A percentile compares a stretch with the other conserved stretches of the same genome.
Conservation (phyloP, 2,888 invertebrate genomes). For the Minunthozetes semirufus region DNA sequence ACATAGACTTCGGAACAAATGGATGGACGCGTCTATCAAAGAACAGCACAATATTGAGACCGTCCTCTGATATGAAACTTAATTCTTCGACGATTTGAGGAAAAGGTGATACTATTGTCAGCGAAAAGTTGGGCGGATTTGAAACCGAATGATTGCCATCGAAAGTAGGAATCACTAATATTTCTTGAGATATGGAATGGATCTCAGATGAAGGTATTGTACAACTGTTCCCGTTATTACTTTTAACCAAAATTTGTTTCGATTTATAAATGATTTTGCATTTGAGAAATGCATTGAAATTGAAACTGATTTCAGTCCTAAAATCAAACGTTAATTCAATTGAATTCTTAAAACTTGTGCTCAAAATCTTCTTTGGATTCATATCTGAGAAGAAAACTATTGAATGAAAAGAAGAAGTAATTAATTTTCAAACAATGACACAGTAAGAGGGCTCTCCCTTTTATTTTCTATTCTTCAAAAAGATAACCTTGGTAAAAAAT, state of each 20-base stretch:
- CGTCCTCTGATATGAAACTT: conserved; percentile 10
- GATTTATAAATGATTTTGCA: not conserved
- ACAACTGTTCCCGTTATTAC: not conserved
- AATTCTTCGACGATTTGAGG: not conserved
- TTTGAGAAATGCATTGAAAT: not conserved
- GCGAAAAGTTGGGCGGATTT: not conserved
- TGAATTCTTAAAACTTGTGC: not conserved
- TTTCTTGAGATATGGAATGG: not conserved
- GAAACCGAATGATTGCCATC: not conserved
- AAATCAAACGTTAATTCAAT: not conserved
- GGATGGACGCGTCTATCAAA: not conserved
- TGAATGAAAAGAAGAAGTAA: not conserved
- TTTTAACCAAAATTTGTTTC: not conserved
- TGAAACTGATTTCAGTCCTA: not conserved
- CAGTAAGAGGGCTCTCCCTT: too few species aligned
- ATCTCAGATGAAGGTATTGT: not conserved
- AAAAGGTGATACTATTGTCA: not conserved
- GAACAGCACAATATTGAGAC: not conserved
- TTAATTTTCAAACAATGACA: too few species aligned
- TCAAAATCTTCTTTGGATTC: not conserved
- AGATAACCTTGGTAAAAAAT: too few species aligned
- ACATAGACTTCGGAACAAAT: not conserved
- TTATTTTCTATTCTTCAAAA: too few species aligned
- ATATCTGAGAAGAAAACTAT: conserved; percentile 1
- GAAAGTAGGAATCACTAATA: not conserved